Evolutionary conservation across 2,113 vertebrate genomes (phyloP).

Genomic region (Sapayoa aenigma): DNA sequence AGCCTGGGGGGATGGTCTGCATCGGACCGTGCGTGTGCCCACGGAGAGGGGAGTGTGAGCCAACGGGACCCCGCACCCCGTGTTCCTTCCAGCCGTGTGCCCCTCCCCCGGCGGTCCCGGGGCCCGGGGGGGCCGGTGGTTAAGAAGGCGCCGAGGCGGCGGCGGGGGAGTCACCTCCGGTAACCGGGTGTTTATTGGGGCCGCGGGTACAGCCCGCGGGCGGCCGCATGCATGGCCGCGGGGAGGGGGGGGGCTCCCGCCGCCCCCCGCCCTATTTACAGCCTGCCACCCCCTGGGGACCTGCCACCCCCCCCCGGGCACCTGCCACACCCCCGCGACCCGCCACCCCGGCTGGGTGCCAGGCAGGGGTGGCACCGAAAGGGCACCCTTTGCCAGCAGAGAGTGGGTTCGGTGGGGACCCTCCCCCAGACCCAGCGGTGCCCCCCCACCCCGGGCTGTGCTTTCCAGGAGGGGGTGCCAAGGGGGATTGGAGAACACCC

Average conservation of each 20-base stretch:
- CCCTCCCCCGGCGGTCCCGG: background rate
- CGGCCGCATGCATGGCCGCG: conserved; percentile 54
- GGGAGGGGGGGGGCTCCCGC: background rate
- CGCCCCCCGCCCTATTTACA: conserved; percentile 51
- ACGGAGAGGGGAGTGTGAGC: background rate
- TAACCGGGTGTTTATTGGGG: conserved; percentile 48
- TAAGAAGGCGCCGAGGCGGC: background rate
- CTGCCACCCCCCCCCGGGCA: background rate
- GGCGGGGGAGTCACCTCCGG: conserved; percentile 1
- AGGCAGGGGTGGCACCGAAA: background rate
- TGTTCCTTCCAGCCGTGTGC: background rate
- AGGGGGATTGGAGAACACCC: background rate
- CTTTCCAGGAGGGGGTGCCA: background rate
- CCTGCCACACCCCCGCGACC: background rate
- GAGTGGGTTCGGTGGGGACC: conserved; percentile 19
- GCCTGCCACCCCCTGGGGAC: background rate
- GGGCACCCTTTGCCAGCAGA: conserved; percentile 60
- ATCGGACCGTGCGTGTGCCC: too few species aligned
- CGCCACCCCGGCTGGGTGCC: background rate
- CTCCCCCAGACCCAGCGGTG: background rate
- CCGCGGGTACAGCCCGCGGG: conserved; percentile 35
- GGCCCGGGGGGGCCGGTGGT: background rate
- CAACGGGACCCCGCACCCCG: background rate
- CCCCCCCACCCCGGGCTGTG: background rate
- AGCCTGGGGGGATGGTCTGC: too few species aligned